Base-by-base conservation (phyloP, 2,113 vertebrate genomes). In the Paraplagusia blochii region DNA sequence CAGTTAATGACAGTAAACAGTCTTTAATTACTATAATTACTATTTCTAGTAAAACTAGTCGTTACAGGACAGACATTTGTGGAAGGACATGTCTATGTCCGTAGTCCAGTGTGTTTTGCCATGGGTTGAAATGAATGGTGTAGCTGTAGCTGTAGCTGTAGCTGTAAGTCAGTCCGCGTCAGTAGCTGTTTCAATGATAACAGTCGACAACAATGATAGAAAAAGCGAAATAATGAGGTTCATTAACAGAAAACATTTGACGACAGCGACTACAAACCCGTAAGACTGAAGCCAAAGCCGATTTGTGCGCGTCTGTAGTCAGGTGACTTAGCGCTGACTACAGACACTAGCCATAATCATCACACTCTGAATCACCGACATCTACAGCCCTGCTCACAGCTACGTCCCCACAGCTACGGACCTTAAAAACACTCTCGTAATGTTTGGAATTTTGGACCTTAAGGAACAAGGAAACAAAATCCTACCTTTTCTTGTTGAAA, bases 251-350 rank as follows among this genome's bases (percentile, higher is more conserved):
- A 48, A 61, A 42, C 16, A 12, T 11, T 29, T 3, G n/a, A 5
- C 55, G 66, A 61, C 19, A 53, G 54, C 49, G 2, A 8, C 15
- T 9, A 44, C 44, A 63, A 11, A 50, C 18, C 52, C 19, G n/a
- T 1, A 57, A 8, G 15, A 29, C 16, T 45, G 12, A 50, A 8
- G 33, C 58, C 1, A 72, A 84, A 84, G 76, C 74, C 71, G 81
- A 74, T 77, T 69, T 79, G 72, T 62, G 22, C 19, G 72, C 66
- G 56, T 63, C 44, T 52, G 22, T 48, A 53, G 63, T 83, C 79
- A 74, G 67, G 75, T 79, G 72, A 82, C 71, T n/a, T 40, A 72
- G 73, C 73, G 79, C 76, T n/a, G n/a, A n/a, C n/a, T n/a, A 59
- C 77, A 63, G 34, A 47, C 48, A 58, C 46, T 47, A 60, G 60